Evolutionary conservation across 2,797 vertebrate genomes (phyloP).

Genomic region (Podargus strigoides): DNA sequence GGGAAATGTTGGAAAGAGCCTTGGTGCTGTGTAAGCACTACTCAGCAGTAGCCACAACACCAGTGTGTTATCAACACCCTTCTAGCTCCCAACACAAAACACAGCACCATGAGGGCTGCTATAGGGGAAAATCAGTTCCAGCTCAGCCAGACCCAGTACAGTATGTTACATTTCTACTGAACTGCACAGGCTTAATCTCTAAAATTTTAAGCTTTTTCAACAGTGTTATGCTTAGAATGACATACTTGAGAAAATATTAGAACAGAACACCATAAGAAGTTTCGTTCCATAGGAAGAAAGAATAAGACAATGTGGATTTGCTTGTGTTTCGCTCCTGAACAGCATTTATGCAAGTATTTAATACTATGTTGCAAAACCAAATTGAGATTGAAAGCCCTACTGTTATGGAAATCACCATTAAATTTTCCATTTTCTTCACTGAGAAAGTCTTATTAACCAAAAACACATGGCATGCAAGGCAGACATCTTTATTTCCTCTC

Average conservation of each 20-base stretch:
- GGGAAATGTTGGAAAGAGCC: no score
- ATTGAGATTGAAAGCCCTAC: neutral
- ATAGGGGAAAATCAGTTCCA: no score
- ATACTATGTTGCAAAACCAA: neutral
- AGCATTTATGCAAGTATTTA: neutral
- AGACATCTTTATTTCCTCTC: neutral
- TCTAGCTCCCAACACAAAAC: no score
- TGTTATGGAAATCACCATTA: neutral
- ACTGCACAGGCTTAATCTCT: neutral
- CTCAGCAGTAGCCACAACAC: no score
- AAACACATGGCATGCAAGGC: neutral
- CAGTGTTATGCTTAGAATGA: neutral
- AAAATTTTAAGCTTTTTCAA: neutral
- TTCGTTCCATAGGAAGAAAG: neutral
- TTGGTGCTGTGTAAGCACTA: no score
- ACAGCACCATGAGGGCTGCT: no score
- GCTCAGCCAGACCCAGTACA: no score
- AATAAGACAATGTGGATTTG: neutral
- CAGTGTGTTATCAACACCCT: no score
- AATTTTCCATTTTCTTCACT: neutral
- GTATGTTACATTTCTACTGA: constrained; percentile 15
- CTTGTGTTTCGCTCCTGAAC: neutral
- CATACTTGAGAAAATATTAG: neutral
- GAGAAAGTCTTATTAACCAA: neutral
- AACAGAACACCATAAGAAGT: neutral